Evolutionary conservation across 2,113 vertebrate species (phyloP).

Genomic region (Hiodon alosoides): DNA sequence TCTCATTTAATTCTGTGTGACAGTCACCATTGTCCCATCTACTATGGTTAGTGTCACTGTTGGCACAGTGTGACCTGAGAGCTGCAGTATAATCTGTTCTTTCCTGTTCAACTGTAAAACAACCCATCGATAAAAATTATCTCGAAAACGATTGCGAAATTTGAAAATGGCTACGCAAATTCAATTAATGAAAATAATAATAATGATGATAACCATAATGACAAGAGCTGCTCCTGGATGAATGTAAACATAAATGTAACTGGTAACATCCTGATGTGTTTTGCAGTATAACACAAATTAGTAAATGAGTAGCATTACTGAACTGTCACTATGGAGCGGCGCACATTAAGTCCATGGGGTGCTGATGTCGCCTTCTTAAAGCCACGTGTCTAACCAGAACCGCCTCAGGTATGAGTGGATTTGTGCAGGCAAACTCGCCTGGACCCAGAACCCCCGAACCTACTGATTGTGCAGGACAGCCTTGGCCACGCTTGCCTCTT

Average conservation of each 20-base stretch:
- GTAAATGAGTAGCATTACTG: no score
- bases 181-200: neutral
- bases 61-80: conserved; percentile 28
- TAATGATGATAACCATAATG: neutral
- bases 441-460: no score
- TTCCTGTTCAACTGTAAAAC: conserved; percentile 11
- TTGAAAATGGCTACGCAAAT: neutral
- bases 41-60: conserved; percentile 37
- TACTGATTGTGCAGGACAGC: no score
- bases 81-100: conserved; percentile 20
- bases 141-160: neutral
- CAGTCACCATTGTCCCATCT: conserved; percentile 36
- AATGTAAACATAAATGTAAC: no score
- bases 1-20: conserved; percentile 41
- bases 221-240: neutral
- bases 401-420: no score
- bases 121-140: neutral
- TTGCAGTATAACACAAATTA: neutral
- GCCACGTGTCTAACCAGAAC: no score
- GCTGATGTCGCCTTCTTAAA: no score
- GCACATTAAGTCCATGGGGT: no score
- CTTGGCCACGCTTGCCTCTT: no score
- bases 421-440: no score
- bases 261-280: neutral
- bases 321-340: no score